Base-by-base conservation (phyloP, 2,113 vertebrate genomes). In the Antechinus stuartii region DNA sequence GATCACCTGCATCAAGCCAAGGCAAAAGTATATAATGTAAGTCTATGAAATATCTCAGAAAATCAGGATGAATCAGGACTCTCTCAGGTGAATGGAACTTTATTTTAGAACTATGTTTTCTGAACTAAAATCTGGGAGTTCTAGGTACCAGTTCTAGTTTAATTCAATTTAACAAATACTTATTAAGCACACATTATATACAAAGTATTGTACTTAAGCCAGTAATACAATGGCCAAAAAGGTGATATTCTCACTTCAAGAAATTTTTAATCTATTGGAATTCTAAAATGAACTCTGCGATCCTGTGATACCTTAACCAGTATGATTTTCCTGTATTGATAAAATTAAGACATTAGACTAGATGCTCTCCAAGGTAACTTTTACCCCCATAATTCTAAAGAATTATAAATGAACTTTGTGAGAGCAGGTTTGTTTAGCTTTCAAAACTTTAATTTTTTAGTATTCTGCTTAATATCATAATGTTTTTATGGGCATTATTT, bases 401-500 rank as follows among this genome's bases (percentile, higher is more conserved):
- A 55, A 16, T 61, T 7, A 0, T 42, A 0, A 0, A 92, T 49
- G n/a, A 50, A 76, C 7, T 90, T 92, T 90, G 47, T n/a, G 54
- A 42, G n/a, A 68, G 30, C 24, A 92, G 55, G 35, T 42, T 47
- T 35, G 4, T 30, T 42, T 24, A 55, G 19, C 3, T 24, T 54
- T 90, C 55, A 25, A 92, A 90, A 90, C 30, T 54, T 50, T 92
- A 56, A 16, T 94, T 95, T 23, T 90, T 49, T 49, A 94, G 27
- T 52, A 57, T 61, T 23, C 10, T 30, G 10, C 53, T 14, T 90
- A 46, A 10, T 61, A n/a, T 92, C 54, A 27, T 90, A 52, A 50
- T 91, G 76, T 95, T 91, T 61, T 92, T 95, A 90, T 91, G n/a
- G 47, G 35, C 53, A 53, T 84, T 52, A 90, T 95, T 68, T 92